Percentiles rank a stretch among this genome's conserved stretches.
phyloP scores from a whole-genome alignment of 2,113 vertebrate species.

The Chamaea fasciata region DNA sequence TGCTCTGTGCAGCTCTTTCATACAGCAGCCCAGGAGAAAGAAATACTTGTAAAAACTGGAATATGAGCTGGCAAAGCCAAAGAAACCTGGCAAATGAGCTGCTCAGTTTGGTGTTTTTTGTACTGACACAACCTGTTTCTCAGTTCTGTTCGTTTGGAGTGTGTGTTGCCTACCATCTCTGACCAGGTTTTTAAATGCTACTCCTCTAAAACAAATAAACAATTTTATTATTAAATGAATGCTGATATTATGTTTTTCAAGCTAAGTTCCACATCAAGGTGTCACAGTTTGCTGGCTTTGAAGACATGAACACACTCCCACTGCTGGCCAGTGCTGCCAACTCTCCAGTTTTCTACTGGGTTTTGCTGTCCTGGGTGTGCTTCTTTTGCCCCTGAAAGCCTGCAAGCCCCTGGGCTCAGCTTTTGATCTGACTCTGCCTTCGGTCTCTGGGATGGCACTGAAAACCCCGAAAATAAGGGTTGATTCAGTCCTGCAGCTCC shows the following conservation, averaged over 20 bases:
- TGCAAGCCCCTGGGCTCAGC: not conserved
- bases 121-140: not conserved
- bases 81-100: not conserved
- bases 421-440: not conserved
- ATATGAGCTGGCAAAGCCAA: conserved; percentile 8
- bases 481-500: not conserved
- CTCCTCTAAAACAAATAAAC: conserved; percentile 40
- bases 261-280: not conserved
- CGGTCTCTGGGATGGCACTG: not conserved
- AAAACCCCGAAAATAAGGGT: not conserved
- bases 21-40: not conserved
- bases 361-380: not conserved
- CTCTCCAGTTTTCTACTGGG: not conserved
- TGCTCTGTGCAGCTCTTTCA: not conserved
- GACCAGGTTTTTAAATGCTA: not conserved
- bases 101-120: not conserved
- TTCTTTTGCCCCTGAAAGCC: not conserved
- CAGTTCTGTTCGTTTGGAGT: not conserved
- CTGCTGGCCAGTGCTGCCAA: fast-evolving
- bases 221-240: conserved; percentile 5
- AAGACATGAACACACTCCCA: not conserved
- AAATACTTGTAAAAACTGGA: conserved; percentile 2
- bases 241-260: not conserved
- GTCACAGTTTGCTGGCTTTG: not conserved
- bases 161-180: not conserved